phyloP scores from a whole-genome alignment of 2,888 invertebrate species.

The Punctoribates punctum region DNA sequence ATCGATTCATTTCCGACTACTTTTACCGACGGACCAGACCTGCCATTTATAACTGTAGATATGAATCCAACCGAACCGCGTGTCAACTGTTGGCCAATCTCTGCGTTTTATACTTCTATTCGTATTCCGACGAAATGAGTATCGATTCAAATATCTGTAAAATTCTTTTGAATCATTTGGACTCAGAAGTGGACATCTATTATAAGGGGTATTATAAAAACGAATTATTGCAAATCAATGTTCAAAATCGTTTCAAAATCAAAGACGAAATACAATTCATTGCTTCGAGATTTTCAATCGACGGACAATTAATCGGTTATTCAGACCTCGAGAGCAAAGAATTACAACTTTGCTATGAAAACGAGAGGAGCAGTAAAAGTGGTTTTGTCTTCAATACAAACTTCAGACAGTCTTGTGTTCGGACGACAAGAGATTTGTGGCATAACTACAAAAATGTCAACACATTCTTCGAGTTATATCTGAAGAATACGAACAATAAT shows the following conservation, averaged over 20 bases:
- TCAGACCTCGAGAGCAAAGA: slow-evolving; percentile 42
- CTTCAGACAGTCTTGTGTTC: slow-evolving; percentile 12
- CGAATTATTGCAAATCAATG: slow-evolving; percentile 30
- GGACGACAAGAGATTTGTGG: background rate
- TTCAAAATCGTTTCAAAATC: slow-evolving; percentile 48
- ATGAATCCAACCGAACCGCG: slow-evolving; percentile 56
- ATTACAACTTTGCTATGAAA: slow-evolving; percentile 31
- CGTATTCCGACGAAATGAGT: slow-evolving; percentile 51
- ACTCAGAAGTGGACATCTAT: background rate
- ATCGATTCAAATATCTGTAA: slow-evolving; percentile 47
- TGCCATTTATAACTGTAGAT: slow-evolving; percentile 39
- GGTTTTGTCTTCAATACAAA: slow-evolving; percentile 29
- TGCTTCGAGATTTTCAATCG: slow-evolving; percentile 29
- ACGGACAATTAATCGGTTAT: slow-evolving; percentile 45
- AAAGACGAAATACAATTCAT: slow-evolving; percentile 10
- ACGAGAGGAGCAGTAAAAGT: slow-evolving; percentile 6
- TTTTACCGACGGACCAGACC: slow-evolving; percentile 36
- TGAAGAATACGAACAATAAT: slow-evolving; percentile 55
- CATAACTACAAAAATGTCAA: background rate
- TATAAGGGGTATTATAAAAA: slow-evolving; percentile 28
- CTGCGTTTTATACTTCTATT: slow-evolving; percentile 59
- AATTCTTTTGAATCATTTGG: slow-evolving; percentile 40
- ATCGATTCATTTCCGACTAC: slow-evolving; percentile 17
- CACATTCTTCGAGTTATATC: slow-evolving; percentile 60
- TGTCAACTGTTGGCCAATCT: slow-evolving; percentile 67